Evolutionary conservation across 2,113 vertebrate genomes (phyloP).

Genomic region (Fregetta grallaria): DNA sequence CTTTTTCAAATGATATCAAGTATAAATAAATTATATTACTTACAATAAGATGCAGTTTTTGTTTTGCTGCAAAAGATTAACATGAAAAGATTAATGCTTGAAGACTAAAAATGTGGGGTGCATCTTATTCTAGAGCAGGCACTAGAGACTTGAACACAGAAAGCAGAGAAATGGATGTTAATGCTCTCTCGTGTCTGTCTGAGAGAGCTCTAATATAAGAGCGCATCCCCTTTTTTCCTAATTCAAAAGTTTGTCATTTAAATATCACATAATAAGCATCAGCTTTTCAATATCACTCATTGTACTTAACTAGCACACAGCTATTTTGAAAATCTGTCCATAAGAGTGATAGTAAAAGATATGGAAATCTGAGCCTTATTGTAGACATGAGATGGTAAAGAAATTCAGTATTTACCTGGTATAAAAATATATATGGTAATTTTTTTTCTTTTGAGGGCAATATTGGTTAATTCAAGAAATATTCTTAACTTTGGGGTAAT

Average conservation of each 20-base stretch:
- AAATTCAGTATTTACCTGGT: neutral
- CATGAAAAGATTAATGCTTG: conserved; percentile 10
- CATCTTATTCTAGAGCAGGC: neutral
- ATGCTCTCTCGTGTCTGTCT: neutral
- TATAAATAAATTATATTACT: conserved; percentile 74
- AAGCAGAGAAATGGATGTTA: neutral
- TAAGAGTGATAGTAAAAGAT: neutral
- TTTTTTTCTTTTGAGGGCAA: neutral
- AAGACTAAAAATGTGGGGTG: neutral
- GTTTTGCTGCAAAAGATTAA: conserved; percentile 62
- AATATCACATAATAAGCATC: neutral
- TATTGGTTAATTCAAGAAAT: neutral
- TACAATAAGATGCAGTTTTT: conserved; percentile 71
- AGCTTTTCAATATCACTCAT: neutral
- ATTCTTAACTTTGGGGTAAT: neutral
- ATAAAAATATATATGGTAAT: neutral
- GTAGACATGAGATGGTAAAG: neutral
- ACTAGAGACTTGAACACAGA: neutral
- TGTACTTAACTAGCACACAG: neutral
- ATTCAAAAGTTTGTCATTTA: neutral
- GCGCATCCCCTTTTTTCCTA: neutral
- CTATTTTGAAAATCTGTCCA: neutral
- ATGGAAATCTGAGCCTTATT: neutral
- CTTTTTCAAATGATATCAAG: conserved; percentile 69
- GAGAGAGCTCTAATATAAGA: neutral